phyloP scores from a whole-genome alignment of 2,888 invertebrate species.

The Odontothrips loti region DNA sequence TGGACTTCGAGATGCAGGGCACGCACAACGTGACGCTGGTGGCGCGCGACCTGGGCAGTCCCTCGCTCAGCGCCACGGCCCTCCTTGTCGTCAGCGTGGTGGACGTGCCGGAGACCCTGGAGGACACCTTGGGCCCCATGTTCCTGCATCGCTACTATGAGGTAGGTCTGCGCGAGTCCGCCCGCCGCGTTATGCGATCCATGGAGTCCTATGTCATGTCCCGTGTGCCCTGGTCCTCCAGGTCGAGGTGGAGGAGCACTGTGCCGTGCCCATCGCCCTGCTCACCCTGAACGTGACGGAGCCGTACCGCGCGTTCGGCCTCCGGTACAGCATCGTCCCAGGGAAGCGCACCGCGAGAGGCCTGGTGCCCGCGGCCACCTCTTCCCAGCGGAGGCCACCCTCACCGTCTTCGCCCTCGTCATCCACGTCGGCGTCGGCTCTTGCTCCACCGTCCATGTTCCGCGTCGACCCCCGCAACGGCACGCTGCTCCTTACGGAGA shows the following conservation, averaged over 20 bases:
- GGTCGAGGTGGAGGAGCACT: slow-evolving; percentile 76
- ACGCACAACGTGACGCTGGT: slow-evolving; percentile 72
- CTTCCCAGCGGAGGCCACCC: neutral
- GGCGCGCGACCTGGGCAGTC: slow-evolving; percentile 80
- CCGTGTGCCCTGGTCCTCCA: slow-evolving; percentile 42
- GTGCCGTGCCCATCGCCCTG: slow-evolving; percentile 66
- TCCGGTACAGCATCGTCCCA: slow-evolving; percentile 41
- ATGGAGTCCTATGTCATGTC: too few species aligned
- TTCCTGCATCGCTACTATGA: slow-evolving; percentile 72
- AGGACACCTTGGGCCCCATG: slow-evolving; percentile 44
- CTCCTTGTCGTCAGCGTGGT: slow-evolving; percentile 63
- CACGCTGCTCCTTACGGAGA: slow-evolving; percentile 64
- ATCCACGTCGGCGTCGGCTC: slow-evolving; percentile 53
- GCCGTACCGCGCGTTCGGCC: slow-evolving; percentile 57
- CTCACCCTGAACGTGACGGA: slow-evolving; percentile 73
- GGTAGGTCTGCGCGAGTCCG: slow-evolving; percentile 68
- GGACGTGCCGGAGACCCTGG: slow-evolving; percentile 58
- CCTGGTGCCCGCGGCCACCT: slow-evolving; percentile 35
- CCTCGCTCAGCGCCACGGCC: slow-evolving; percentile 75
- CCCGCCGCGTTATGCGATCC: neutral
- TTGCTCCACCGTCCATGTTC: slow-evolving; percentile 59
- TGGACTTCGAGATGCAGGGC: slow-evolving; percentile 65
- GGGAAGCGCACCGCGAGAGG: neutral
- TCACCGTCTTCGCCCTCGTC: neutral
- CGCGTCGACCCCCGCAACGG: slow-evolving; percentile 73